A percentile compares a stretch with the other conserved stretches of the same genome.
These are phyloP conservation scores for Artemia franciscana DNA, from an alignment of 1,140 invertebrate species.

Conservation along the genomic window DNA sequence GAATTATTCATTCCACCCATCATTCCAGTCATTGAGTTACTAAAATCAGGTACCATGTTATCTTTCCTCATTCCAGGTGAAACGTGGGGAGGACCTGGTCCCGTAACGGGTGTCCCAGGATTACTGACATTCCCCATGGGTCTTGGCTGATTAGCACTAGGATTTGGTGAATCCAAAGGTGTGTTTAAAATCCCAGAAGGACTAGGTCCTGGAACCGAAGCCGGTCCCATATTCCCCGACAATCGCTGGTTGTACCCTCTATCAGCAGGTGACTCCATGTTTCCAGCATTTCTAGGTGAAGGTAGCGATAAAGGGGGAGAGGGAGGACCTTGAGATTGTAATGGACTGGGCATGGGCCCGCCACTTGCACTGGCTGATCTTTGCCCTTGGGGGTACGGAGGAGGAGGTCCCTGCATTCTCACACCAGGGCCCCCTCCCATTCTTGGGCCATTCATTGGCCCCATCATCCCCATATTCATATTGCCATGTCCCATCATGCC, in stretches of 20 bases:
- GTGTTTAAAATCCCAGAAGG: slow-evolving; percentile 23
- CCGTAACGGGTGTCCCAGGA: slow-evolving; percentile 37
- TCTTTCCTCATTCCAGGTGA: slow-evolving; percentile 17
- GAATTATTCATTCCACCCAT: background rate
- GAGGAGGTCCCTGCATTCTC: slow-evolving; percentile 49
- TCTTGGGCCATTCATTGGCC: slow-evolving; percentile 23
- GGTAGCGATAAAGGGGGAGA: slow-evolving; percentile 16
- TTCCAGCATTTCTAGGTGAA: slow-evolving; percentile 31
- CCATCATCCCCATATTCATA: slow-evolving; percentile 25
- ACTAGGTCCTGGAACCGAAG: slow-evolving; percentile 30
- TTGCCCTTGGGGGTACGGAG: slow-evolving; percentile 55
- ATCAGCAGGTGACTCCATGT: slow-evolving; percentile 41
- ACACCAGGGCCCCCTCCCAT: slow-evolving; percentile 20
- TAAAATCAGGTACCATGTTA: slow-evolving; percentile 18
- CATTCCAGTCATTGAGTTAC: background rate
- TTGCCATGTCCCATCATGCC: slow-evolving; percentile 11
- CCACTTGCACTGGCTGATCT: slow-evolving; percentile 52
- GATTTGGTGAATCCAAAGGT: slow-evolving; percentile 21
- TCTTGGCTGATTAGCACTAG: slow-evolving; percentile 14
- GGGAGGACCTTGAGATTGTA: slow-evolving; percentile 6
- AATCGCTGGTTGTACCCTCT: slow-evolving; percentile 15
- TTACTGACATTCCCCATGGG: slow-evolving; percentile 34
- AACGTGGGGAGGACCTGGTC: slow-evolving; percentile 22
- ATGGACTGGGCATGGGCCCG: slow-evolving; percentile 41
- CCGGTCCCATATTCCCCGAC: slow-evolving; percentile 2